These are phyloP conservation scores for Philopotamus ludificatus DNA, from an alignment of 1,140 invertebrate genomes.

Conservation along the genomic window DNA sequence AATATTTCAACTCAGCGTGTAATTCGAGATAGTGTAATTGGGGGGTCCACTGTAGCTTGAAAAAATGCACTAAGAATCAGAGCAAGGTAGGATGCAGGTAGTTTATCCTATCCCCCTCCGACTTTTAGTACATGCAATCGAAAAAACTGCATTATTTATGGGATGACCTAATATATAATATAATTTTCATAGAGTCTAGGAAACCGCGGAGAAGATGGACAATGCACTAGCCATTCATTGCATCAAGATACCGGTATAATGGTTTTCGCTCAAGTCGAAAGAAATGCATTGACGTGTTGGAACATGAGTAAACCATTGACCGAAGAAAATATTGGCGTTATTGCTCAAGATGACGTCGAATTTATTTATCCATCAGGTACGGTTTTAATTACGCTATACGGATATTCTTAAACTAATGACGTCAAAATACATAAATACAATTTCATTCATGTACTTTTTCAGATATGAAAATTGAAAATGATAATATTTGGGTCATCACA, in stretches of 20 bases:
- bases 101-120: no score
- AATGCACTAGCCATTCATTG: slow-evolving; percentile 62
- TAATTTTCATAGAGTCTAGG: slow-evolving; percentile 56
- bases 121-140: no score
- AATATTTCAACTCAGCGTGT: no score
- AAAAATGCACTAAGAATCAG: no score
- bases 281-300: slow-evolving; percentile 70
- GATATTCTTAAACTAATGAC: slow-evolving; percentile 29
- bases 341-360: slow-evolving; percentile 57
- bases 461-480: slow-evolving; percentile 54
- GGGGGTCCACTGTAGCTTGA: no score
- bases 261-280: slow-evolving; percentile 67
- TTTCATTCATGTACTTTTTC: background rate
- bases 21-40: no score
- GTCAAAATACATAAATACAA: background rate
- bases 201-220: slow-evolving; percentile 59
- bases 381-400: no score
- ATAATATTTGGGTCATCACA: slow-evolving; percentile 60
- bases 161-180: no score
- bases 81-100: no score
- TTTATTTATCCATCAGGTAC: slow-evolving; percentile 68
- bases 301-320: slow-evolving; percentile 58
- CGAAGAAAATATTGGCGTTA: slow-evolving; percentile 57
- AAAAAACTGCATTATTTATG: no score
- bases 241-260: slow-evolving; percentile 60